Evolutionary conservation across 1,140 invertebrate species (phyloP).

Genomic region (Philopotamus ludificatus): DNA sequence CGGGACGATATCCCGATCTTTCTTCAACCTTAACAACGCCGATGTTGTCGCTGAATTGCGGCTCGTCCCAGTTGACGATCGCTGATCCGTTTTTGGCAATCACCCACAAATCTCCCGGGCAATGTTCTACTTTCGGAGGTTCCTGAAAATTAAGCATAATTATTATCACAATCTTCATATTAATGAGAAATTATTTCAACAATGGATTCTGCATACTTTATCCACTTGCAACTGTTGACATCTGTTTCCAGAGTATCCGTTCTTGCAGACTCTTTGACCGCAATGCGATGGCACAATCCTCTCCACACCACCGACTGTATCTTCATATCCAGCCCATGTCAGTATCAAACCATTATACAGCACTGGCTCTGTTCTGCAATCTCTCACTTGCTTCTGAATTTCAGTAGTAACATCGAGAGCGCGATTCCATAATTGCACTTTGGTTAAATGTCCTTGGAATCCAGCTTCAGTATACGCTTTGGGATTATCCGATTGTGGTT

Average conservation of each 20-base stretch:
- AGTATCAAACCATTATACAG: slow-evolving; percentile 82
- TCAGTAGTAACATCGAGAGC: slow-evolving; percentile 88
- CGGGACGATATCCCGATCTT: slow-evolving; percentile 83
- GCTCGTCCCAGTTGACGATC: slow-evolving; percentile 92
- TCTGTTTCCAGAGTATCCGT: slow-evolving; percentile 79
- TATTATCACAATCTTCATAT: no score
- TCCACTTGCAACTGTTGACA: slow-evolving; percentile 83
- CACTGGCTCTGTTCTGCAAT: slow-evolving; percentile 89
- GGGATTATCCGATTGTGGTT: slow-evolving; percentile 72
- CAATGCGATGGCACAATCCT: slow-evolving; percentile 87
- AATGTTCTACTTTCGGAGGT: slow-evolving; percentile 82
- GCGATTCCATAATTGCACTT: slow-evolving; percentile 92
- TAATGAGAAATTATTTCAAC: neutral
- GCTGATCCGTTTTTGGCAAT: slow-evolving; percentile 89
- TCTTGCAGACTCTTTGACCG: slow-evolving; percentile 81
- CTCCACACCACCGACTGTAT: slow-evolving; percentile 85
- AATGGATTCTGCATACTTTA: slow-evolving; percentile 57
- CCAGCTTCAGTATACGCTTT: slow-evolving; percentile 80
- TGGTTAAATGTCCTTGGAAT: slow-evolving; percentile 93
- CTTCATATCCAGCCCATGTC: slow-evolving; percentile 92
- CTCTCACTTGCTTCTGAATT: slow-evolving; percentile 88
- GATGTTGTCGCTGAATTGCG: slow-evolving; percentile 86
- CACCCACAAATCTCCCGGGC: slow-evolving; percentile 91
- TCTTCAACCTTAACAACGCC: slow-evolving; percentile 77
- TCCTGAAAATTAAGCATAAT: no score